Base-by-base conservation (phyloP, 2,888 invertebrate species). In the Idaea straminata region DNA sequence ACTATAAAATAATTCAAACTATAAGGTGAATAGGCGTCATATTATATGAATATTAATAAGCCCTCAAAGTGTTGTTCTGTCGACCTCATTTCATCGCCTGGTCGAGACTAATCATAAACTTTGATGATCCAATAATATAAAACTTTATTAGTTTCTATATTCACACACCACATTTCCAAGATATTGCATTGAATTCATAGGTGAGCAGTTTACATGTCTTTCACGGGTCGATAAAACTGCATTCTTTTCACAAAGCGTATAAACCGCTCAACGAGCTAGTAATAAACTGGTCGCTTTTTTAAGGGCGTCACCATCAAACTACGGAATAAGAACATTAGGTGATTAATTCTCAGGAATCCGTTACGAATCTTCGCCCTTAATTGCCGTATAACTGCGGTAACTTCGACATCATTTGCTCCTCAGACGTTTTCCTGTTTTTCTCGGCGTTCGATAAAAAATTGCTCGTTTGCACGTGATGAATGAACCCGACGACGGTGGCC, bases 381-480 rank as follows among this genome's bases (percentile, higher is more conserved):
- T 85, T 86, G 82, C 81, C 78, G 73, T 79, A 74, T 78, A 77
- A 76, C 77, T 72, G 74, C 73, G 77, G 72, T 73, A 70, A 73
- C 75, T 74, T 72, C 67, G 72, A 76, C 81, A 81, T 83, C 80
- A 82, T 83, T 82, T 78, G 76, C 82, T 79, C 77, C 74, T 76
- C 79, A 77, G 76, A 72, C 72, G 66, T 71, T 73, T 73, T 74
- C 76, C 72, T 78, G 78, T 83, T 81, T 80, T 79, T 80, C 80
- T 74, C 77, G 67, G 65, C 69, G 63, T 74, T 73, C 77, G 73
- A 81, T 86, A 89, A 90, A 91, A 86, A 87, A 83, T 79, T 69
- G 83, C 85, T 87, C 85, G 84, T 87, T 89, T 85, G 84, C 77
- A 77, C 79, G 84, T 91, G 90, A 91, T 89, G 85, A 89, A 89